Percentiles rank a stretch among this genome's conserved stretches.
Evolutionary conservation across 2,113 vertebrate species (phyloP).

Genomic region (Takifugu flavidus): DNA sequence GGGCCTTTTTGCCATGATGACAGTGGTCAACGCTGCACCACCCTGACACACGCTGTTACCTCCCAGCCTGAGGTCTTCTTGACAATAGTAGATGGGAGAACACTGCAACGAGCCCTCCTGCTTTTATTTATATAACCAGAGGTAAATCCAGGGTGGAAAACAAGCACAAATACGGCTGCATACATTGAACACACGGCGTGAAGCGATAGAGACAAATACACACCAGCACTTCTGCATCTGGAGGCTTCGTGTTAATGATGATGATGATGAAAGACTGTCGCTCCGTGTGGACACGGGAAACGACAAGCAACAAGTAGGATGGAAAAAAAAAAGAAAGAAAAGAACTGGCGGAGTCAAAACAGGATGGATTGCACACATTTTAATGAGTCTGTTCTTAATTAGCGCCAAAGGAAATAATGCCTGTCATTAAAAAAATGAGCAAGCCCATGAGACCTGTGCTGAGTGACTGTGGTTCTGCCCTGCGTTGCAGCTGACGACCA

Average conservation of each 20-base stretch:
- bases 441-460: slow-evolving; percentile 61
- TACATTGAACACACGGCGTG: slow-evolving; percentile 31
- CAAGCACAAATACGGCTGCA: neutral
- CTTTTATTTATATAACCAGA: no score
- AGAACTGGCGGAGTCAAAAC: slow-evolving; percentile 45
- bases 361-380: slow-evolving; percentile 62
- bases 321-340: slow-evolving; percentile 18
- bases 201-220: slow-evolving; percentile 16
- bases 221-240: neutral
- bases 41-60: no score
- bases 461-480: slow-evolving; percentile 55
- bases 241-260: slow-evolving; percentile 1
- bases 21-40: no score
- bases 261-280: no score
- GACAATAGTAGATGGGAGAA: no score
- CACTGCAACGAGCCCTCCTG: no score
- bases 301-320: slow-evolving; percentile 34
- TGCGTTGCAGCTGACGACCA: slow-evolving; percentile 24
- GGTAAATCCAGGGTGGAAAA: slow-evolving; percentile 6
- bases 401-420: slow-evolving; percentile 68
- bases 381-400: slow-evolving; percentile 75
- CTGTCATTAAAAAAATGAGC: slow-evolving; percentile 70
- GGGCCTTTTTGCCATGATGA: no score
- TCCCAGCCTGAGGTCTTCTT: no score
- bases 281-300: slow-evolving; percentile 17